These are phyloP conservation scores for Teleogryllus occipitalis DNA, from an alignment of 1,140 invertebrate genomes.

Conservation along the genomic window DNA sequence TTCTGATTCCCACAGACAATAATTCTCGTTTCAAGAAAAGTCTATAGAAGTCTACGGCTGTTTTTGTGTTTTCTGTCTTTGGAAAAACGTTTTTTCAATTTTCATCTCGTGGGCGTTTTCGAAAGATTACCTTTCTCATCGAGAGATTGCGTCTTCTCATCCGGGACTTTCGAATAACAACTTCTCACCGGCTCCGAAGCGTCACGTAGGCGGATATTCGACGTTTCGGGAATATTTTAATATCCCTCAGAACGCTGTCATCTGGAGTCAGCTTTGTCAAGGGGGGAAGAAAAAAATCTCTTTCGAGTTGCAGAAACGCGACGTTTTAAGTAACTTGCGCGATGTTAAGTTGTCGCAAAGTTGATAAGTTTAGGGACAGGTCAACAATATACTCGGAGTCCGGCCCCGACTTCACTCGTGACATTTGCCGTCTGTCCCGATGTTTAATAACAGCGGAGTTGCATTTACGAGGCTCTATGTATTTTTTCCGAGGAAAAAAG, in stretches of 20 bases:
- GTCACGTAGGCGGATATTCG: background rate
- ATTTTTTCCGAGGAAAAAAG: too few relatives aligned
- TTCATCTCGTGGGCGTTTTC: background rate
- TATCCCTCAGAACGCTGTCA: background rate
- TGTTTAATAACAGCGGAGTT: too few relatives aligned
- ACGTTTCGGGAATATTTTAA: background rate
- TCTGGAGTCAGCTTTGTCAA: background rate
- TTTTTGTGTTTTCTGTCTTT: background rate
- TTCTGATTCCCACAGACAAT: too few relatives aligned
- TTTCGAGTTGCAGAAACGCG: background rate
- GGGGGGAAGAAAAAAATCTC: background rate
- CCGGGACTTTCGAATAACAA: too few relatives aligned
- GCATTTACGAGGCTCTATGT: too few relatives aligned
- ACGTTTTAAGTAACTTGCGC: background rate
- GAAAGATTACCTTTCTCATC: background rate
- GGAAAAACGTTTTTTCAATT: background rate
- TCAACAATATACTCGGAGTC: too few relatives aligned
- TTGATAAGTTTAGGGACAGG: too few relatives aligned
- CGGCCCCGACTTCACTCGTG: too few relatives aligned
- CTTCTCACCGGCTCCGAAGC: too few relatives aligned
- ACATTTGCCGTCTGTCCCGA: too few relatives aligned
- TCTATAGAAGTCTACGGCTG: too few relatives aligned
- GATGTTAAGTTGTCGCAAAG: background rate
- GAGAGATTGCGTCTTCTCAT: background rate
- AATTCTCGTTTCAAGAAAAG: too few relatives aligned